Base-by-base conservation (phyloP, 92 coral and sea anemone species). In the Micromussa lordhowensis region DNA sequence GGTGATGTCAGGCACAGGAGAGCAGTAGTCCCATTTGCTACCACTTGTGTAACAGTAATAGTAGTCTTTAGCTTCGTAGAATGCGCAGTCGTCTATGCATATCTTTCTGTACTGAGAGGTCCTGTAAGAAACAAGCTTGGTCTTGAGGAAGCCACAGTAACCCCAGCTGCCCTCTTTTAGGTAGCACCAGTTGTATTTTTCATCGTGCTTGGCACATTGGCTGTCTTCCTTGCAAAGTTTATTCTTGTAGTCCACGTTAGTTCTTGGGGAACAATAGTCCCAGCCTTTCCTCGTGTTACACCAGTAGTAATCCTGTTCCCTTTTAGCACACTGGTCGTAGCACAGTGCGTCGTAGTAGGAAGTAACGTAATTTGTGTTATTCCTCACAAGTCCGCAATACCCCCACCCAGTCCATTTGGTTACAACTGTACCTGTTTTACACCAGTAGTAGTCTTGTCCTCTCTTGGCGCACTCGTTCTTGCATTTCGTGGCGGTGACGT, bases 221-320 rank as follows among this genome's bases (percentile, higher is more conserved):
- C 26, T 22, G 31, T 38, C 40, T n/a, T 26, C 83, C 35, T 13
- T 32, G 69, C 83, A 79, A 1, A 69, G 68, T 38, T 38, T 35
- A 24, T 53, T 21, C 0, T 38, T 38, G 40, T 66, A 21, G 63
- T 58, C 40, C 36, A 51, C 4, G 26, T 79, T 66, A 9, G 12
- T 19, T 30, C 21, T 53, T 53, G 83, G 83, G 21, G 83, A 79
- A 51, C 83, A 79, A 36, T 79, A 79, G 68, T 79, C 83, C 83
- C 69, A 48, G 32, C 83, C 83, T 79, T 51, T 66, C 66, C 38
- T 79, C 66, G 83, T 79, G 69, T 79, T 0, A 24, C 83, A 79
- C 69, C 83, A 53, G 69, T 79, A 79, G 69, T 79, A 53, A 1
- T 22, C 13, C 14, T 79, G 0, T 40, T 16, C 70, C 68, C 66